Conservation (phyloP, 2,888 invertebrate species). For the Cenopis cana region DNA sequence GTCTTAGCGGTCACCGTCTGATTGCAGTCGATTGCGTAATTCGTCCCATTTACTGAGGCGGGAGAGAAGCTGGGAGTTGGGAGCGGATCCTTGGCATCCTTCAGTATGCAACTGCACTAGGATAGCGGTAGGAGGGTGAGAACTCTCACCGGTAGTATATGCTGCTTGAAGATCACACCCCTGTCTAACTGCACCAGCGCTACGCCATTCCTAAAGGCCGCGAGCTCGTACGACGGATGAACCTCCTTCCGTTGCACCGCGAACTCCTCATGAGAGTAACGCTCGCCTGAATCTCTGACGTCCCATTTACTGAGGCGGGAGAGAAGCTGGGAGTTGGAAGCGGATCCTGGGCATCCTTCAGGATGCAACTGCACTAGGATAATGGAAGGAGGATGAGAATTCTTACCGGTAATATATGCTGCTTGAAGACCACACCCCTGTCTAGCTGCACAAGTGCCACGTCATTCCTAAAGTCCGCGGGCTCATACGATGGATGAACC, state of each 20-base stretch:
- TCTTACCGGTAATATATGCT: slow-evolving; percentile 94
- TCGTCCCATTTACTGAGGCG: too few species aligned
- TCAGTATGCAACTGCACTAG: too few species aligned
- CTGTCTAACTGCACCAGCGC: slow-evolving; percentile 92
- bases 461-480: slow-evolving; percentile 96
- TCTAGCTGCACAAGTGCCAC: slow-evolving; percentile 93
- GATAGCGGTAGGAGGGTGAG: too few species aligned
- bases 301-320: slow-evolving; percentile 97
- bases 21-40: too few species aligned
- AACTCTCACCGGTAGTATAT: too few species aligned
- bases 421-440: slow-evolving; percentile 93
- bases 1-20: too few species aligned
- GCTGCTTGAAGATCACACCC: slow-evolving; percentile 94
- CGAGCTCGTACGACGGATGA: slow-evolving; percentile 95
- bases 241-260: slow-evolving; percentile 95
- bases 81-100: too few species aligned
- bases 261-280: slow-evolving; percentile 94
- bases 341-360: too few species aligned
- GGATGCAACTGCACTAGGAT: too few species aligned
- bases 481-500: slow-evolving; percentile 95
- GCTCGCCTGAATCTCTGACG: slow-evolving; percentile 93
- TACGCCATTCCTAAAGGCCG: slow-evolving; percentile 96
- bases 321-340: slow-evolving; percentile 94
- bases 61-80: too few species aligned
- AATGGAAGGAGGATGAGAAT: too few species aligned